phyloP scores from a whole-genome alignment of 1,140 invertebrate genomes.

The Euschistus heros region DNA sequence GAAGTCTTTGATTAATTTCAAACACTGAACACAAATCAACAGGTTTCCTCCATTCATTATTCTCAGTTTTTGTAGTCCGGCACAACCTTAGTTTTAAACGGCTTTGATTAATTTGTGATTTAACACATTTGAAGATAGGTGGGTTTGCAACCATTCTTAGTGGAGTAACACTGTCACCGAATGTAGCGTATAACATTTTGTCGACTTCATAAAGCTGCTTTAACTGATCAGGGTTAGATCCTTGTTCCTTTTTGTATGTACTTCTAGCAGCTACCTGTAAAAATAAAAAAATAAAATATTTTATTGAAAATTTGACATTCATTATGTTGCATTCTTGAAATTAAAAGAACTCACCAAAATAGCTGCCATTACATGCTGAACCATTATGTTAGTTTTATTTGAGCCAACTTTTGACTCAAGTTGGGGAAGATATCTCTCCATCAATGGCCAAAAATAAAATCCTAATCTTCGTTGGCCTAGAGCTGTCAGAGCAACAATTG shows the following conservation, averaged over 20 bases:
- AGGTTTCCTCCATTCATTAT: neutral
- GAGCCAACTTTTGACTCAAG: conserved; percentile 19
- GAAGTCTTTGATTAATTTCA: neutral
- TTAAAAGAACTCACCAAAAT: conserved; percentile 18
- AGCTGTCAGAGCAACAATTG: conserved; percentile 25
- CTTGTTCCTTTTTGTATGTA: conserved; percentile 21
- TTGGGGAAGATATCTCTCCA: conserved; percentile 25
- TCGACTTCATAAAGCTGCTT: conserved; percentile 24
- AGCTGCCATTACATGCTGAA: conserved; percentile 24
- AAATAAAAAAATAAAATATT: neutral
- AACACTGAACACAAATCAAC: conserved; percentile 7
- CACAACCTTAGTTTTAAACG: neutral
- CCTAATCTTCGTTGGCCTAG: conserved; percentile 22
- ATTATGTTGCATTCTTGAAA: too few species aligned
- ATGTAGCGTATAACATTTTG: conserved; percentile 23
- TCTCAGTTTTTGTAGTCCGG: neutral
- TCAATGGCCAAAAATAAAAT: conserved; percentile 28
- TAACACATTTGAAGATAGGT: neutral
- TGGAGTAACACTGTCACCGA: conserved; percentile 27
- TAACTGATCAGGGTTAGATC: conserved; percentile 15
- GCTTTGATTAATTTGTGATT: neutral
- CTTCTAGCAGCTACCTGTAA: conserved; percentile 23
- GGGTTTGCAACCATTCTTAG: conserved; percentile 10
- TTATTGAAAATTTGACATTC: neutral
- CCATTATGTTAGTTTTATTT: conserved; percentile 18